Evolutionary conservation across 2,888 invertebrate genomes (phyloP).

Genomic region (Strigamia transsilvanica): DNA sequence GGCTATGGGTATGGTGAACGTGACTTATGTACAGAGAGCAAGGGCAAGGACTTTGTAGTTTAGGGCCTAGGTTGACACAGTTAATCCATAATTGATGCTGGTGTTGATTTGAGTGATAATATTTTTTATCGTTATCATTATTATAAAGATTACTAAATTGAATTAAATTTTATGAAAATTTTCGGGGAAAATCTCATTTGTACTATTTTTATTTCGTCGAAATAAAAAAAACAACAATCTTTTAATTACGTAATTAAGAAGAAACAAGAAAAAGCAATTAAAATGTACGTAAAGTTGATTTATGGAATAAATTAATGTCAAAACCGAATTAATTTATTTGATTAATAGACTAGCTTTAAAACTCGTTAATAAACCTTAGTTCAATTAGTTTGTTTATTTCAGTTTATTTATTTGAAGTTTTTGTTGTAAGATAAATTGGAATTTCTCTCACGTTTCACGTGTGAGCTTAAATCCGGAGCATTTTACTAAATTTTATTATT

Average conservation of each 20-base stretch:
- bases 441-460: too few relatives aligned
- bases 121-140: too few relatives aligned
- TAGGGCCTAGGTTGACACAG: background rate
- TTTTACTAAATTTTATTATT: background rate
- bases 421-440: background rate
- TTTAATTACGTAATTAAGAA: background rate
- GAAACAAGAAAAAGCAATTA: background rate
- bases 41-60: background rate
- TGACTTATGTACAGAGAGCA: background rate
- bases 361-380: background rate
- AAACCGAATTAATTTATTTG: background rate
- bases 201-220: background rate
- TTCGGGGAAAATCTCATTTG: too few relatives aligned
- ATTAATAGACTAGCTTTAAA: background rate
- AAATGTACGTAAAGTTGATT: background rate
- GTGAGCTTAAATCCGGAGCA: background rate
- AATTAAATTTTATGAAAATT: too few relatives aligned
- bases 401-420: background rate
- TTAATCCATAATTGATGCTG: background rate
- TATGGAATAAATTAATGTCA: background rate
- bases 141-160: too few relatives aligned
- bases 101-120: background rate
- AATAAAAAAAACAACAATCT: background rate
- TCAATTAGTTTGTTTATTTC: background rate
- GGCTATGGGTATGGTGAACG: slow-evolving; percentile 1